These are phyloP conservation scores for Epinotia brunnichana DNA, from an alignment of 2,888 invertebrate species.

Conservation along the genomic window DNA sequence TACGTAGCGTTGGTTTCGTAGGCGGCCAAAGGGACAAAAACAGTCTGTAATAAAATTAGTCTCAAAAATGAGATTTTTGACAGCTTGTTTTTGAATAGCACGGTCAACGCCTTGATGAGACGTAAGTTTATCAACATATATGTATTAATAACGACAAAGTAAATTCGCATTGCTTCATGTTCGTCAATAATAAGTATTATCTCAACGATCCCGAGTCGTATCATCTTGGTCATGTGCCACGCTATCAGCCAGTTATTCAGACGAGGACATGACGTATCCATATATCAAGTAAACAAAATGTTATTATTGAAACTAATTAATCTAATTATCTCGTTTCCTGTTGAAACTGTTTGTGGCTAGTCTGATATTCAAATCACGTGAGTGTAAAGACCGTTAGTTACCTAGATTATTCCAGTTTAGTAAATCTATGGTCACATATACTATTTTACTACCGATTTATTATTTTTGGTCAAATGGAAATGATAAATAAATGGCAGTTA, in stretches of 20 bases:
- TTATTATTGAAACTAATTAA: constrained; percentile 34
- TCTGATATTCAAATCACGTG: constrained; percentile 24
- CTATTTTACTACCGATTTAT: background rate
- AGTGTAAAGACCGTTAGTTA: background rate
- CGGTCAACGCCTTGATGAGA: constrained; percentile 16
- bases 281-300: constrained; percentile 24
- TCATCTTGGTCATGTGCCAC: constrained; percentile 36
- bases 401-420: background rate
- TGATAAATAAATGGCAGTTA: too few relatives aligned
- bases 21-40: too few relatives aligned
- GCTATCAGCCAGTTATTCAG: constrained; percentile 21
- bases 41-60: background rate
- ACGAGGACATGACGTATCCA: constrained; percentile 28
- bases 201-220: constrained; percentile 5
- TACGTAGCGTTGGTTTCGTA: too few relatives aligned
- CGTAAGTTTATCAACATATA: constrained; percentile 17
- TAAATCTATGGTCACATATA: background rate
- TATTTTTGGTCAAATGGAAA: background rate
- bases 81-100: background rate
- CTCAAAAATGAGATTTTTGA: background rate
- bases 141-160: constrained; percentile 11
- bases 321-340: constrained; percentile 16
- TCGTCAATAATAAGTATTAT: constrained; percentile 18
- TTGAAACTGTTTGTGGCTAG: background rate
- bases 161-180: constrained; percentile 22